Conservation (phyloP, 2,797 vertebrate genomes). For the Emydoidea blandingii region DNA sequence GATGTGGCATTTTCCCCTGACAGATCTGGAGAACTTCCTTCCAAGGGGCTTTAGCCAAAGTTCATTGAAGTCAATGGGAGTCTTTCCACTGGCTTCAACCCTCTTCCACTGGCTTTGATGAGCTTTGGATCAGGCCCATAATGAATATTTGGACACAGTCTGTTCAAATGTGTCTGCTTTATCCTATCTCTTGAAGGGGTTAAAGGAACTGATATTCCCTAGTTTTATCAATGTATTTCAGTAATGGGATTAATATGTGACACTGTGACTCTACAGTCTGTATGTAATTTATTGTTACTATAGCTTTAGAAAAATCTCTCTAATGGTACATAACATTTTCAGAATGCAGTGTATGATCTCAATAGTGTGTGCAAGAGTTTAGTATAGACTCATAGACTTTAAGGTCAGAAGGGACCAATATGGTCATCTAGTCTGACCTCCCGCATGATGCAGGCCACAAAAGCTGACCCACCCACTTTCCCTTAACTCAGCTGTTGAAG, state of each 20-base stretch:
- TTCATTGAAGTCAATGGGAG: background rate
- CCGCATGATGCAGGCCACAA: too few relatives aligned
- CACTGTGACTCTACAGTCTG: conserved; percentile 1
- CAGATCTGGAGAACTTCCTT: background rate
- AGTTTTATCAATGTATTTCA: background rate
- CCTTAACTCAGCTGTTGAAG: too few relatives aligned
- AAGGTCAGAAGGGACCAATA: too few relatives aligned
- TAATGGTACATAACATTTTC: background rate
- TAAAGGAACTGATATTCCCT: background rate
- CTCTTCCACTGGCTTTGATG: background rate
- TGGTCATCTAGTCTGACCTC: too few relatives aligned
- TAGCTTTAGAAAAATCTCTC: background rate
- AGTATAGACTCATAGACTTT: too few relatives aligned
- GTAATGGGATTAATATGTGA: conserved; percentile 28
- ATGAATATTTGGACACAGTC: conserved; percentile 40
- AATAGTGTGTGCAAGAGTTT: background rate
- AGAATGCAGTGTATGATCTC: background rate
- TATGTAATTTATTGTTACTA: conserved; percentile 27
- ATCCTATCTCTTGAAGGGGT: conserved; percentile 1
- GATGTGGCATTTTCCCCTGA: conserved; percentile 48
- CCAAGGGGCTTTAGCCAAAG: background rate
- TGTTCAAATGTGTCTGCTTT: background rate
- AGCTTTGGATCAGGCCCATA: background rate
- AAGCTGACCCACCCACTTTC: too few relatives aligned
- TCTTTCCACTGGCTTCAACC: background rate